Percentiles rank a stretch among this genome's conserved stretches.
phyloP scores from a whole-genome alignment of 1,140 invertebrate species.

The Mesaphorura yosii region DNA sequence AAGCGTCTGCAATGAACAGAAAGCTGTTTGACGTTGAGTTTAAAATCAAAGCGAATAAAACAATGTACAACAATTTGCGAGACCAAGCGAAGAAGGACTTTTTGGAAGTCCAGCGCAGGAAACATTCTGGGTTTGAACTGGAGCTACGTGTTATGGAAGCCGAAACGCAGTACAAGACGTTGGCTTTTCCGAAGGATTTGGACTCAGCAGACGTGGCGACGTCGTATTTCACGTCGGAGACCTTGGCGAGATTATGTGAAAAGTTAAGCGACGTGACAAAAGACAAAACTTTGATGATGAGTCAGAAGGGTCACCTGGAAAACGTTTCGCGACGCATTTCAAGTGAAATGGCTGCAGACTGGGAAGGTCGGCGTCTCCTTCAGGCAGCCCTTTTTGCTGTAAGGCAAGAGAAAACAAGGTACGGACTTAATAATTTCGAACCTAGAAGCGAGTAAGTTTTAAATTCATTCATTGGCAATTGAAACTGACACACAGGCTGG shows the following conservation, averaged over 20 bases:
- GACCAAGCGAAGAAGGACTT: conserved; percentile 2
- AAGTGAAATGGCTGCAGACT: no score
- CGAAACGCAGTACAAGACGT: neutral
- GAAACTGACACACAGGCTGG: no score
- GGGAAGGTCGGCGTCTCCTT: no score
- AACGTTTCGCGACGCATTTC: neutral
- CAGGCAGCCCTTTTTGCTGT: no score
- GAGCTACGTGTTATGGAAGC: neutral
- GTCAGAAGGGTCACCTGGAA: conserved; percentile 1
- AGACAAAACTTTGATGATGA: neutral
- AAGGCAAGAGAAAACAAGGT: no score
- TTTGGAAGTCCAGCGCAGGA: conserved; percentile 6
- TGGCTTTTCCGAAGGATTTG: neutral
- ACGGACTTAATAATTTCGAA: no score
- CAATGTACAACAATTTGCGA: neutral
- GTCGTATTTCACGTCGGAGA: no score
- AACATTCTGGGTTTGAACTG: no score
- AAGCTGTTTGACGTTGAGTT: neutral
- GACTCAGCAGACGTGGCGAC: no score
- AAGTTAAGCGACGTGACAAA: conserved; percentile 2
- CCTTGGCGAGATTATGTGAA: neutral
- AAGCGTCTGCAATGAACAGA: neutral
- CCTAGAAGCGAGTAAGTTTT: no score
- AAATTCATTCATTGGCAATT: no score
- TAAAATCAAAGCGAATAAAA: conserved; percentile 9